Percentiles rank a stretch among this genome's conserved stretches.
Conservation (phyloP, 2,888 invertebrate genomes). For the Hemithea aestivaria region DNA sequence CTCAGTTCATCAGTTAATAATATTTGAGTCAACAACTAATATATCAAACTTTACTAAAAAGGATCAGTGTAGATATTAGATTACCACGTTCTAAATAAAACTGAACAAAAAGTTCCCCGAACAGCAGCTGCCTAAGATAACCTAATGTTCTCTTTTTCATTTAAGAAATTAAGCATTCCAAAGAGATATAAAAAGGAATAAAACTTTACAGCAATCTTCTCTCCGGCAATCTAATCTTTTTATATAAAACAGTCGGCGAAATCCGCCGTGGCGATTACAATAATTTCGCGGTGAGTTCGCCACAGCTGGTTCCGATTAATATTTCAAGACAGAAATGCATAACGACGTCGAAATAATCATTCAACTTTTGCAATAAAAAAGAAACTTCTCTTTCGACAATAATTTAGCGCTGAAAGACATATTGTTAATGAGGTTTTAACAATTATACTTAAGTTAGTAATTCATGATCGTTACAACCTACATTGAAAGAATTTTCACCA, state of each 20-base stretch:
- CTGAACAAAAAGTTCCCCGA: constrained; percentile 10
- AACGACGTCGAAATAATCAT: constrained; percentile 13
- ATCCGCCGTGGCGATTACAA: constrained; percentile 25
- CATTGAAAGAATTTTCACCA: too few species aligned
- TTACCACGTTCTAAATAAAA: background rate
- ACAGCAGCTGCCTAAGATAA: constrained; percentile 12
- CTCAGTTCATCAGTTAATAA: too few species aligned
- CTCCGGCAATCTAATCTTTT: constrained; percentile 28
- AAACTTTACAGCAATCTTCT: constrained; percentile 23
- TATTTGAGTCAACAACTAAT: too few species aligned
- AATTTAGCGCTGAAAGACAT: too few species aligned
- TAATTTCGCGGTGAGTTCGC: constrained; percentile 26
- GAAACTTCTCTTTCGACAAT: constrained; percentile 1
- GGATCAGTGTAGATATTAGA: too few species aligned
- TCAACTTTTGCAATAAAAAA: constrained; percentile 9
- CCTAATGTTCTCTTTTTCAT: constrained; percentile 16
- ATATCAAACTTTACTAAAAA: too few species aligned
- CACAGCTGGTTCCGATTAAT: constrained; percentile 26
- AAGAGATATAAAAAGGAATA: constrained; percentile 26
- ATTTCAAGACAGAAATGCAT: constrained; percentile 19
- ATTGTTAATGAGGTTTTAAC: too few species aligned
- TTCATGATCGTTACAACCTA: too few species aligned
- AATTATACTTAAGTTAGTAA: too few species aligned
- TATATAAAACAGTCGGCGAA: constrained; percentile 24
- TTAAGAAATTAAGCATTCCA: constrained; percentile 24